Evolutionary conservation across 2,888 invertebrate species (phyloP), one percentile per base, ranked within the genome.

Genomic region (Hyles lineata): DNA sequence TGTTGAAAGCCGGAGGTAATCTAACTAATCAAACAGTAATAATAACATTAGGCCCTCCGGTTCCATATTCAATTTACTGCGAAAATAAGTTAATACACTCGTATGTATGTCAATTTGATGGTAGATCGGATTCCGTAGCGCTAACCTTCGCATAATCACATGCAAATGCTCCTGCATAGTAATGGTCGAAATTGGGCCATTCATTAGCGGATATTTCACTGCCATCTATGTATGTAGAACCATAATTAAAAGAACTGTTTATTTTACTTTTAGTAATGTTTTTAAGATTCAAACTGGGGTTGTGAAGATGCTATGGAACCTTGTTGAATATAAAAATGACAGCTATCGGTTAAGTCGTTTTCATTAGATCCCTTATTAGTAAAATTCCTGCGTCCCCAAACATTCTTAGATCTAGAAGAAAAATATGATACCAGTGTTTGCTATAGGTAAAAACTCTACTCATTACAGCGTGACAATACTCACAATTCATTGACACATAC

Each of bases 111-210:
- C 67, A 67, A 23, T 67, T 67, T 50, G 11, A 67, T 67, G 67
- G 67, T 23, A 67, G 50, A 21, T 50, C 43, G 43, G 23, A 67
- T 67, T 50, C 67, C 50, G 21, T 17, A 50, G 23, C 23, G 17
- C 43, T 67, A 67, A 67, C 67, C 67, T 67, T 67, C 43, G 67
- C 67, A 23, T 67, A 50, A 67, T 67, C 43, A 17, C 50, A 67
- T 67, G 67, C 67, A 67, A 67, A 67, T 50, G 43, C 23, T 67
- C 43, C 23, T 67, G 67, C 67, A 67, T 67, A 67, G 23, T 67
- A 67, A 67, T 67, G 67, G 2, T 8, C 23, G 43, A 67, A 67
- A 67, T 67, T 67, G 43, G 67, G 67, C 67, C 67, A 67, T 67
- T 50, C 50, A 67, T 67, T 67, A 67, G 67, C 43, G 43, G 23